These are phyloP conservation scores for Onychomys arenicola DNA, from an alignment of 2,797 vertebrate species.

Conservation along the genomic window DNA sequence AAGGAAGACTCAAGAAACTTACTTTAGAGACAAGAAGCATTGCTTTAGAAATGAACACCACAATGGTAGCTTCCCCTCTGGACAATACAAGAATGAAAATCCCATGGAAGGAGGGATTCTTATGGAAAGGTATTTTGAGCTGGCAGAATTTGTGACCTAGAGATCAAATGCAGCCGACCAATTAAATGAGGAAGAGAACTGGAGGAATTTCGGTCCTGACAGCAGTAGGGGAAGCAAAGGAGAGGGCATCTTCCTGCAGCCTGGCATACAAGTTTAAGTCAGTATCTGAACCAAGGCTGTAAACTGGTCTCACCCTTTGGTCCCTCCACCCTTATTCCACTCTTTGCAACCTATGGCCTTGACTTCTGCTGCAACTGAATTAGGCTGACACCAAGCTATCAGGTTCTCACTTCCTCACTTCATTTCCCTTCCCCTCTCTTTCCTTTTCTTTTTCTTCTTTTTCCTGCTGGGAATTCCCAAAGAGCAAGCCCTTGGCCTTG, in stretches of 20 bases:
- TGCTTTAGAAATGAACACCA: background rate
- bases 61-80: background rate
- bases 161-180: conserved; percentile 31
- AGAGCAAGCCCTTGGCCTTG: background rate
- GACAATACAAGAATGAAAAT: background rate
- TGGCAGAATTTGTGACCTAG: background rate
- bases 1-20: conserved; percentile 2
- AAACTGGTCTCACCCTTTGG: background rate
- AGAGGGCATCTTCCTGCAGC: background rate
- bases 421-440: too few relatives aligned
- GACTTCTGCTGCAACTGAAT: conserved; percentile 19
- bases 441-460: too few relatives aligned
- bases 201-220: background rate
- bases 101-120: background rate
- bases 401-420: background rate
- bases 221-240: background rate
- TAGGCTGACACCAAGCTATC: background rate
- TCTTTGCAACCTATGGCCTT: conserved; percentile 4
- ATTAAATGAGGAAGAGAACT: background rate
- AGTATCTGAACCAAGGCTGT: background rate
- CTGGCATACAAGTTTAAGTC: background rate
- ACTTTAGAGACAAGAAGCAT: background rate
- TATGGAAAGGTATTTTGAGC: conserved; percentile 20
- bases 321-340: background rate
- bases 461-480: background rate